Percentiles rank a stretch among this genome's conserved stretches.
phyloP scores from a whole-genome alignment of 2,113 vertebrate species.

The Gallinago undulata region DNA sequence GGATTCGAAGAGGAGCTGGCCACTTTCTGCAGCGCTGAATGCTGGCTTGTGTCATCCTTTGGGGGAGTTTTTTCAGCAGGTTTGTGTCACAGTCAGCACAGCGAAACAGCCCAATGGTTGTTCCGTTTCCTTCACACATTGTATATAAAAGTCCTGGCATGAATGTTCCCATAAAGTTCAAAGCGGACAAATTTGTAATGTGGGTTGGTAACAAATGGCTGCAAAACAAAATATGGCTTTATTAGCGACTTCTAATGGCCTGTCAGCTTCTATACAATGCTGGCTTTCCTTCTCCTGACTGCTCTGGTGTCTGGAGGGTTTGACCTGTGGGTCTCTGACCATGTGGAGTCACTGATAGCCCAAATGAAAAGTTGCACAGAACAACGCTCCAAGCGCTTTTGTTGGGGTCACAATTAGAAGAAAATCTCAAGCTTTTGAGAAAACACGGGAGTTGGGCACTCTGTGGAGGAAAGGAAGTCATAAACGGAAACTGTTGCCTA shows the following conservation, averaged over 20 bases:
- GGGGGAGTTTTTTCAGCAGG: constrained; percentile 12
- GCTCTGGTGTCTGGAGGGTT: constrained; percentile 47
- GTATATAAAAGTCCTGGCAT: constrained; percentile 45
- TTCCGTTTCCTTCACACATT: constrained; percentile 56
- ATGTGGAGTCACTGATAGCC: constrained; percentile 36
- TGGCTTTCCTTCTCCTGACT: constrained; percentile 36
- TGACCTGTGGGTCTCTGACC: constrained; percentile 49
- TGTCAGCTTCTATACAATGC: constrained; percentile 52
- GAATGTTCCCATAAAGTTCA: constrained; percentile 59
- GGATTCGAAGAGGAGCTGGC: constrained; percentile 22
- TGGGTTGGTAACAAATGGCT: constrained; percentile 50
- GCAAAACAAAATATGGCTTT: constrained; percentile 72
- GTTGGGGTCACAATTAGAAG: constrained; percentile 63
- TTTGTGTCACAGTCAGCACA: constrained; percentile 31
- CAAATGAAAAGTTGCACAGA: constrained; percentile 20
- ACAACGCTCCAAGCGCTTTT: constrained; percentile 23
- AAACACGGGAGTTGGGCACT: constrained; percentile 17
- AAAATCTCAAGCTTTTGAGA: constrained; percentile 57
- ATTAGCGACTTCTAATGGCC: constrained; percentile 64
- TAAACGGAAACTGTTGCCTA: constrained; percentile 48
- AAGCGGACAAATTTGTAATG: constrained; percentile 58
- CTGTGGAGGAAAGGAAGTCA: constrained; percentile 51
- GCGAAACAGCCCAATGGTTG: constrained; percentile 57
- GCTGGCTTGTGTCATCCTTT: constrained; percentile 36
- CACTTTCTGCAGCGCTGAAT: constrained; percentile 30